Conservation (phyloP, 2,888 invertebrate species). For the Adelognathus sp. region DNA sequence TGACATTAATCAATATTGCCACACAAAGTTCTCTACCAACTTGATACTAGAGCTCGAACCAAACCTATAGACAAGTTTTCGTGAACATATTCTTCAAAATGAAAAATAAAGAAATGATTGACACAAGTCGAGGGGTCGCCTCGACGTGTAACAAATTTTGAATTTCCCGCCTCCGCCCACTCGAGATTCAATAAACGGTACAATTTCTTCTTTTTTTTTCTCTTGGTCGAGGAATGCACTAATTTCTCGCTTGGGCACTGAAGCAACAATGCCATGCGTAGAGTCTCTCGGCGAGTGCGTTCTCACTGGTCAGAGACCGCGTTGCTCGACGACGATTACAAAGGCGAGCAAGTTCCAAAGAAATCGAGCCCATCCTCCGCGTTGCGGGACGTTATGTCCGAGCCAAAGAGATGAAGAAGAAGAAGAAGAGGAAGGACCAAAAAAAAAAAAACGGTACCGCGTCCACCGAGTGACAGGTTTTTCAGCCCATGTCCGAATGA, state of each 20-base stretch:
- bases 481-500: conserved; percentile 47
- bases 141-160: background rate
- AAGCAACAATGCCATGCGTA: conserved; percentile 2
- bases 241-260: conserved; percentile 22
- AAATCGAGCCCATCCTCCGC: conserved; percentile 26
- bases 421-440: conserved; percentile 2
- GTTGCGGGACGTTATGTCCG: conserved; percentile 33
- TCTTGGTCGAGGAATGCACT: conserved; percentile 25
- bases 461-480: conserved; percentile 54
- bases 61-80: too few species aligned
- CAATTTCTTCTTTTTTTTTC: too few species aligned
- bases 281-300: background rate
- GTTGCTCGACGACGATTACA: conserved; percentile 51
- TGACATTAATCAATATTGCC: background rate
- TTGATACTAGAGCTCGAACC: too few species aligned
- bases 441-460: conserved; percentile 44
- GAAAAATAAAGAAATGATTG: background rate
- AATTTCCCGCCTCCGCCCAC: background rate
- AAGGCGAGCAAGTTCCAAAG: conserved; percentile 53
- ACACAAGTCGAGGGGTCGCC: background rate
- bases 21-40: background rate
- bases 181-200: background rate
- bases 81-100: background rate
- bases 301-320: conserved; percentile 11
- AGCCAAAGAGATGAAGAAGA: conserved; percentile 11